Evolutionary conservation across 2,113 vertebrate genomes (phyloP), one percentile per base, ranked within the genome.

Genomic region (Saguinus imperator): DNA sequence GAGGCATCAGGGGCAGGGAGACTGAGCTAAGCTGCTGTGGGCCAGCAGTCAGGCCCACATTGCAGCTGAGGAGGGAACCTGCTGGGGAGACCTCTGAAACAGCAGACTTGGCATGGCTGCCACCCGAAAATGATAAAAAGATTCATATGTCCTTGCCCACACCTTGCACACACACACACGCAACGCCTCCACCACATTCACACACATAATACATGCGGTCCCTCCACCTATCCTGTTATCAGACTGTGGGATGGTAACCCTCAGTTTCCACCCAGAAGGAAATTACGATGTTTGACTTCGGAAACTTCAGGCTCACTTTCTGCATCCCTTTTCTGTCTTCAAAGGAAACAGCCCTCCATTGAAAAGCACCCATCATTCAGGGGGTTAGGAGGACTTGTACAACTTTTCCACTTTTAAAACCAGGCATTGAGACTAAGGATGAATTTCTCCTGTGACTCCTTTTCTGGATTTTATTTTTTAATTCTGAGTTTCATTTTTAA

Each of bases 151-250:
- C 14, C 43, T 14, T 16, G 37, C 11, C 29, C 16, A 58, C 11
- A 27, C 32, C 16, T 23, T 9, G 27, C 37, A 1, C 3, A 1
- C 21, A 0, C 8, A 3, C 35, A 14, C 52, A 20, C 11, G 11
- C 23, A 20, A 27, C 2, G 13, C 16, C 3, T 3, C 2, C 0
- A 2, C 21, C 13, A n/a, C 27, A 23, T 8, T 35, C 50, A 21
- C 40, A 7, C 17, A 25, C 18, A 5, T 20, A 8, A 8, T 9
- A 45, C 16, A 12, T 32, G 75, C 27, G 5, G 40, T 68, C 5
- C 29, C 23, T 48, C 20, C 8, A 23, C 32, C n/a, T 21, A 10
- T 37, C 27, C 17, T 25, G 8, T 27, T 64, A 70, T 14, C 66
- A 87, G 45, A 83, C 45, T 25, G 8, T 29, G 48, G 35, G 5